Conservation (phyloP, 2,113 vertebrate genomes). For the Setophaga kirtlandii region DNA sequence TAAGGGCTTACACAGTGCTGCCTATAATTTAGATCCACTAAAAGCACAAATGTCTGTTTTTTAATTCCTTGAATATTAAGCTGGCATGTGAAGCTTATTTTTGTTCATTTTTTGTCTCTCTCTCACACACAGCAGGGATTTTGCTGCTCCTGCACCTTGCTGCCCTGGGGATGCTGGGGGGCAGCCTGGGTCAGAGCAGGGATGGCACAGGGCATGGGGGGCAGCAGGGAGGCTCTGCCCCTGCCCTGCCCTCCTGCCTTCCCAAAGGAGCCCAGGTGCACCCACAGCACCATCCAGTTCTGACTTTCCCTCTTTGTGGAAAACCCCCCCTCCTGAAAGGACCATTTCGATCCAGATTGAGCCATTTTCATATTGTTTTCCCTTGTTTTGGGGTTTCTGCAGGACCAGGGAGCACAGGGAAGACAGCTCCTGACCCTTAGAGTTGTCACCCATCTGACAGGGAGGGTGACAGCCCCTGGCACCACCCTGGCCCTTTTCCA, state of each 20-base stretch:
- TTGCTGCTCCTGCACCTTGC: not conserved
- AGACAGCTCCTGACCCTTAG: not conserved
- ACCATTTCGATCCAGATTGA: not conserved
- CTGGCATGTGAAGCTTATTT: not conserved
- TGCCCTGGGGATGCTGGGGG: not conserved
- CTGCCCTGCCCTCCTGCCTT: not conserved
- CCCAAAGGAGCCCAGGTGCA: accelerated
- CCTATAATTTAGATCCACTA: not conserved
- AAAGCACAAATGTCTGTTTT: not conserved
- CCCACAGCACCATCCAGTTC: not conserved
- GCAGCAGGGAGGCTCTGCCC: not conserved
- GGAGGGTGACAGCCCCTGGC: not conserved
- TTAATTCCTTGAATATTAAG: not conserved
- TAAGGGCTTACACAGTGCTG: not conserved
- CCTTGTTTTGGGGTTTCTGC: not conserved
- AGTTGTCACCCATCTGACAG: not conserved
- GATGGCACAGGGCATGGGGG: not conserved
- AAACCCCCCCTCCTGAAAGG: not conserved
- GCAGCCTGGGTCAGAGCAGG: not conserved
- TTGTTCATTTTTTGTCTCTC: not conserved
- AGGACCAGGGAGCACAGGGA: not conserved
- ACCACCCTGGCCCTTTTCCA: not conserved
- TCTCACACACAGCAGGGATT: not conserved
- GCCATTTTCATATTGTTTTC: accelerated
- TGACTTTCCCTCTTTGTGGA: not conserved